Evolutionary conservation across 2,888 invertebrate genomes (phyloP).

Genomic region (Elaeidobius kamerunicus): DNA sequence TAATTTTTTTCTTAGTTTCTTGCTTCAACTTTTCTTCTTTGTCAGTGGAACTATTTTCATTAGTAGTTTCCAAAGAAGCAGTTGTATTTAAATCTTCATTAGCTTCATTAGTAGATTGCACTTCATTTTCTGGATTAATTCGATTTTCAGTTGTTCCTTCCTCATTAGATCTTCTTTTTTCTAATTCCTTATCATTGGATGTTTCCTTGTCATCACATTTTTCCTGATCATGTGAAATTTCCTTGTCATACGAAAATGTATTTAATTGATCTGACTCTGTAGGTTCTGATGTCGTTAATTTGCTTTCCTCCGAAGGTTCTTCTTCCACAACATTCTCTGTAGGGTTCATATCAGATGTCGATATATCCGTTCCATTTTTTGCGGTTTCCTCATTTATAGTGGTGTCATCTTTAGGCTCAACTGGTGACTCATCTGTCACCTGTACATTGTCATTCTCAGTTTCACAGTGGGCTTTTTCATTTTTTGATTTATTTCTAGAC

Average conservation of each 20-base stretch:
- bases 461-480: constrained; percentile 44
- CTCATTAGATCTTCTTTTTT: not conserved
- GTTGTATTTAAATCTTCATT: constrained; percentile 11
- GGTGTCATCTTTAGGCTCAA: constrained; percentile 19
- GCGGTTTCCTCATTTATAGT: constrained; percentile 2
- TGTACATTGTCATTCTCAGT: constrained; percentile 49
- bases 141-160: not conserved
- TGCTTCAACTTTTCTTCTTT: constrained; percentile 22
- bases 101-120: constrained; percentile 5
- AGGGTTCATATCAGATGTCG: constrained; percentile 10
- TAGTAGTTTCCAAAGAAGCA: constrained; percentile 19
- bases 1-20: constrained; percentile 24
- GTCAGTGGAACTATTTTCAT: constrained; percentile 15
- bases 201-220: no score
- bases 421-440: constrained; percentile 49
- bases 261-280: not conserved
- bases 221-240: not conserved
- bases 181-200: no score
- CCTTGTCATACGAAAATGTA: not conserved
- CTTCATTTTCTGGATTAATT: not conserved
- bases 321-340: constrained; percentile 17
- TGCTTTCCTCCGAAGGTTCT: constrained; percentile 7
- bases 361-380: constrained; percentile 17
- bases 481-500: constrained; percentile 49
- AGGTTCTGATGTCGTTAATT: not conserved